Base-by-base conservation (phyloP, 1,140 invertebrate species). In the Cydia pomonella region DNA sequence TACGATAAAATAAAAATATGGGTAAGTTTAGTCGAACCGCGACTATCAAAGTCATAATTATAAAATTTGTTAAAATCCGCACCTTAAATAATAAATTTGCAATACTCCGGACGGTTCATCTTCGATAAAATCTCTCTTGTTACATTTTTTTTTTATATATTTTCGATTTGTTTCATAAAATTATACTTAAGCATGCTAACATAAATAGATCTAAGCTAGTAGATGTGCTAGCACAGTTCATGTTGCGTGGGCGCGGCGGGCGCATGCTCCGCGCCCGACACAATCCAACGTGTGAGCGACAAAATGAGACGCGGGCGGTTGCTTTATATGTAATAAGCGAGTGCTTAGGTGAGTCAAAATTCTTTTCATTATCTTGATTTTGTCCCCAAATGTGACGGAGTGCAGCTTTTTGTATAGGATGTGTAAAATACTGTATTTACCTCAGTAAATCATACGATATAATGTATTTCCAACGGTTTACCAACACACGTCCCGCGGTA, bases 131-230 rank as follows among this genome's bases (percentile, higher is more conserved):
- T 80, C 82, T 79, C 80, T 83, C 82, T 82, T 82, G 81, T 82
- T 85, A 79, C 41, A 78, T 78, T 77, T 78, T 82, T 80, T 83
- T 78, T 82, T 81, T 83, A 76, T 82, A 84, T 84, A 83, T 85
- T 84, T 79, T 72, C 78, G 29, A 79, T 79, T 80, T 82, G 81
- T 82, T 80, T 80, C 72, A 73, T 83, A 82, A 81, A 79, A 80
- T 84, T 85, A 85, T 73, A 44, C 79, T 79, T 89, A 89, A 80
- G 85, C 89, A 91, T 92, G 90, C 90, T 91, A 74, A 64, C 89
- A 92, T 90, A 90, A 90, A 91, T 91, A 87, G 88, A 82, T 82
- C 88, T 92, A 90, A 87, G 82, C 86, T 86, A 87, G 77, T 66
- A 27, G 29, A 18, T 0, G 64, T 18, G 64, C 29, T 18, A 4